Evolutionary conservation across 2,888 invertebrate genomes (phyloP).

Genomic region (Idaea aversata): DNA sequence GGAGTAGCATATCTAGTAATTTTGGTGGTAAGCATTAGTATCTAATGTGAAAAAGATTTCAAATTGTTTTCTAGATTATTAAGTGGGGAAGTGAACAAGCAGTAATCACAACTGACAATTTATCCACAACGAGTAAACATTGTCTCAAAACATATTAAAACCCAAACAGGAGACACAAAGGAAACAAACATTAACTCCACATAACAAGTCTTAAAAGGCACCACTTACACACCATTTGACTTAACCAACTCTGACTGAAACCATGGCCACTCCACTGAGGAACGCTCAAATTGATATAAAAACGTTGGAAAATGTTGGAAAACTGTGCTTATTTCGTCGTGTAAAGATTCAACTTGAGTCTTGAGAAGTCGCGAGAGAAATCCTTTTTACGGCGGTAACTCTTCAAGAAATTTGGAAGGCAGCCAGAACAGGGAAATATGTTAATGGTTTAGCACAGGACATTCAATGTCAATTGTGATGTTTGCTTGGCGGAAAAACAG

Average conservation of each 20-base stretch:
- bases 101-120: background rate
- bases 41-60: too few species aligned
- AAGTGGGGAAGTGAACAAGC: background rate
- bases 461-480: background rate
- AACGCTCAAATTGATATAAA: background rate
- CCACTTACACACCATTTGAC: background rate
- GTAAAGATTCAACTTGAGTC: background rate
- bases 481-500: background rate
- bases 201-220: slow-evolving; percentile 1
- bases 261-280: background rate
- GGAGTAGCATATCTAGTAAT: too few species aligned
- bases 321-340: background rate
- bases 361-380: background rate
- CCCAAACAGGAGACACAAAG: background rate
- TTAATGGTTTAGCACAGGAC: background rate
- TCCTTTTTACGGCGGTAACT: background rate
- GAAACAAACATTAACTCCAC: background rate
- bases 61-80: too few species aligned
- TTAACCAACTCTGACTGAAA: background rate
- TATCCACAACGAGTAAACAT: background rate
- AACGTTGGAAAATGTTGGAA: slow-evolving; percentile 1
- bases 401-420: background rate
- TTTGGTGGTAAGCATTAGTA: too few species aligned
- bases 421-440: background rate
- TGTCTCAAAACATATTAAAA: background rate